phyloP scores from a whole-genome alignment of 2,113 vertebrate genomes.

The Lasiurus borealis region DNA sequence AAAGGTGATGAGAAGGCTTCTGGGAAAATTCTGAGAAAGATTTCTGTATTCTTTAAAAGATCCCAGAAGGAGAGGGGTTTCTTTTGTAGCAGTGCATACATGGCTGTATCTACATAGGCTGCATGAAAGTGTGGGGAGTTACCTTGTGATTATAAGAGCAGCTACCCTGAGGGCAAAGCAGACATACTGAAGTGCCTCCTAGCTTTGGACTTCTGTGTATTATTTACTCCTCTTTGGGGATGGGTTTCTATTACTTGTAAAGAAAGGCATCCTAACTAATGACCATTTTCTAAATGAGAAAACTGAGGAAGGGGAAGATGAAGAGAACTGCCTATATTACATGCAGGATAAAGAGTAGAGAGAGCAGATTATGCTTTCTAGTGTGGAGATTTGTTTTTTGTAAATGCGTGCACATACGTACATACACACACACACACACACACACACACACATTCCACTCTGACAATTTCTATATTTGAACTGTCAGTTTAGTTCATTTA shows the following conservation, averaged over 20 bases:
- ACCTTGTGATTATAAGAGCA: neutral
- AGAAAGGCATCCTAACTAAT: neutral
- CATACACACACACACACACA: neutral
- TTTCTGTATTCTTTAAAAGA: slow-evolving; percentile 6
- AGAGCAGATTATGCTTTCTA: neutral
- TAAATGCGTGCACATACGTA: neutral
- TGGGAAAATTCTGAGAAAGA: neutral
- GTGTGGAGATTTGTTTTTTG: neutral
- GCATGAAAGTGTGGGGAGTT: neutral
- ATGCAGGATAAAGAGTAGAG: neutral
- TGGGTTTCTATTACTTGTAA: neutral
- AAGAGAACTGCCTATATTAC: neutral
- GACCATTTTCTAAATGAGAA: neutral
- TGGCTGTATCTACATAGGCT: neutral
- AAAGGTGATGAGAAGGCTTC: neutral
- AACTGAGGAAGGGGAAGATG: neutral
- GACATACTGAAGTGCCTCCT: neutral
- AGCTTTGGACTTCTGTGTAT: neutral
- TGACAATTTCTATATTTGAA: neutral
- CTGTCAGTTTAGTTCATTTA: neutral
- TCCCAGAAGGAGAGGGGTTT: neutral
- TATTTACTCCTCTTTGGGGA: neutral
- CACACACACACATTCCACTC: no score
- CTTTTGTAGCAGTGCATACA: no score
- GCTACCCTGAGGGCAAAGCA: neutral